These are phyloP conservation scores for Talpa occidentalis DNA, from an alignment of 2,113 vertebrate genomes.

Conservation along the genomic window DNA sequence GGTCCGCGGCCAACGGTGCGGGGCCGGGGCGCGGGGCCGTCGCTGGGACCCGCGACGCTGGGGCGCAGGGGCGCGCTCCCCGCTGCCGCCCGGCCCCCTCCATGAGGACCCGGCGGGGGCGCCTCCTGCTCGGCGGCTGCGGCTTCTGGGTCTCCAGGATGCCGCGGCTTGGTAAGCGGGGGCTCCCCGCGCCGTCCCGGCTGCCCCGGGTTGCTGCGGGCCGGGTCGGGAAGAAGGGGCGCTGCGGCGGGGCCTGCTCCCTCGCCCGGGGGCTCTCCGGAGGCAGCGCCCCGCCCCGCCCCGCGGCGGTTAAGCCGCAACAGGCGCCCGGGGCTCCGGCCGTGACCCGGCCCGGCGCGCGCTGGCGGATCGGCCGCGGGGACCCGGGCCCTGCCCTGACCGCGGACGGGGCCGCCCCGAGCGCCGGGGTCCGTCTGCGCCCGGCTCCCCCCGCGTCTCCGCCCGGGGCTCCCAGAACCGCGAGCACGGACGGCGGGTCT, in stretches of 20 bases:
- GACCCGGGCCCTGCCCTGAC: accelerated
- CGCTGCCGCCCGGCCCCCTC: accelerated
- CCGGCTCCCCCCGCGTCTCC: not conserved
- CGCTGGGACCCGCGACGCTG: too few species aligned
- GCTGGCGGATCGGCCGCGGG: accelerated
- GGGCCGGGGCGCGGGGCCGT: not conserved
- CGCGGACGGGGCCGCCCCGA: too few species aligned
- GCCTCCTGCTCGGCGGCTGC: slow-evolving; percentile 57
- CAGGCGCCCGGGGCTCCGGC: accelerated
- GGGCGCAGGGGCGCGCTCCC: too few species aligned
- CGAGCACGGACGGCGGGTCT: too few species aligned
- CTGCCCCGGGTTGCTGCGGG: accelerated
- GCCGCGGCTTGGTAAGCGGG: slow-evolving; percentile 49
- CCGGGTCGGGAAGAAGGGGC: accelerated
- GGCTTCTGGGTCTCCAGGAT: slow-evolving; percentile 69
- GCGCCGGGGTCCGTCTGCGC: too few species aligned
- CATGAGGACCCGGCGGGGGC: slow-evolving; percentile 41
- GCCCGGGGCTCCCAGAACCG: too few species aligned
- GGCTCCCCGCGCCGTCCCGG: not conserved
- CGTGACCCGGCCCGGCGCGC: accelerated
- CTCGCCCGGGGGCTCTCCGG: accelerated
- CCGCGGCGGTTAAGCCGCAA: not conserved
- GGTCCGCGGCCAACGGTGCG: not conserved
- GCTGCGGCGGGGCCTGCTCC: not conserved
- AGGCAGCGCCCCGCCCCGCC: accelerated